phyloP scores from a whole-genome alignment of 2,113 vertebrate genomes.

The Chascanopsetta lugubris region DNA sequence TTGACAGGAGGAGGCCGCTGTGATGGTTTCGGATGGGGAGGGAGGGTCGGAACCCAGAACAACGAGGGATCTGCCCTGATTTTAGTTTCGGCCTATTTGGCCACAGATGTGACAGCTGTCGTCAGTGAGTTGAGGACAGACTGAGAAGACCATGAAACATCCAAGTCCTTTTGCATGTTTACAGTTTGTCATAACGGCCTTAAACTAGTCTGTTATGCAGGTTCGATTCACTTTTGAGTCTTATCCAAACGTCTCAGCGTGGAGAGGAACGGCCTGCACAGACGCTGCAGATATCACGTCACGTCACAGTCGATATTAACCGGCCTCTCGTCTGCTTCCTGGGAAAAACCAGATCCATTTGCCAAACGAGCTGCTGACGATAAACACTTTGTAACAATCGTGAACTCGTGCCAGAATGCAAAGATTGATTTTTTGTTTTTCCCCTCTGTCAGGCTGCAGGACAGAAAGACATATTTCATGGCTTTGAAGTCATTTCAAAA shows the following conservation, averaged over 20 bases:
- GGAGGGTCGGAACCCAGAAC: constrained; percentile 31
- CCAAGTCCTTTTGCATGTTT: not conserved
- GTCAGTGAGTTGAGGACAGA: constrained; percentile 35
- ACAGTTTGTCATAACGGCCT: not conserved
- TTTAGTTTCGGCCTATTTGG: constrained; percentile 66
- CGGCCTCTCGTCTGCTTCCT: not conserved
- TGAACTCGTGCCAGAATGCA: not conserved
- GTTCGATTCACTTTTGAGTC: not conserved
- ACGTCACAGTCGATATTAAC: not conserved
- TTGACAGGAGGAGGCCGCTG: constrained; percentile 43
- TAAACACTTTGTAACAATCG: constrained; percentile 6
- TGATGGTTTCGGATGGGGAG: constrained; percentile 27
- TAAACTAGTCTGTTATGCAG: not conserved
- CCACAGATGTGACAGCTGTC: constrained; percentile 43
- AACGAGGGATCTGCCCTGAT: constrained; percentile 75
- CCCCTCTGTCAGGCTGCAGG: not conserved
- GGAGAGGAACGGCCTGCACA: not conserved
- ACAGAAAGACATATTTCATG: not conserved
- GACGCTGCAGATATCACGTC: not conserved
- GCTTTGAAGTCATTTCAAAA: not conserved
- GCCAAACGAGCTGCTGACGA: not conserved
- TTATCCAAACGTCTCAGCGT: not conserved
- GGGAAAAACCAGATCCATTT: not conserved
- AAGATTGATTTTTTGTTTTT: too few relatives aligned
- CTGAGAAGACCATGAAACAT: constrained; percentile 32